Conservation (phyloP, 2,888 invertebrate genomes). For the Agriopis leucophaearia region DNA sequence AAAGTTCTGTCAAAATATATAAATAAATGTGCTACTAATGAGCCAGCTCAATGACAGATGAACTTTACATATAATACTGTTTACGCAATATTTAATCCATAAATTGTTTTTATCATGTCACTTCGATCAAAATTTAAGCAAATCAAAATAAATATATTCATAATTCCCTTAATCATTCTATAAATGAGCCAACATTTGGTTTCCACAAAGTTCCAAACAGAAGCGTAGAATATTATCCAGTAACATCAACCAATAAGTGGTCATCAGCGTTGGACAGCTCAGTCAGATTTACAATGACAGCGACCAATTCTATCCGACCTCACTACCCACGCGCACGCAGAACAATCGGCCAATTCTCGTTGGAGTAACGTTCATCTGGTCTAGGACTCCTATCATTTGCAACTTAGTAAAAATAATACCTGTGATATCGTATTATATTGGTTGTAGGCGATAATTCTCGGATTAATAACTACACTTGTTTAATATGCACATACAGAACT, state of each 20-base stretch:
- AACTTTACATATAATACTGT: no score
- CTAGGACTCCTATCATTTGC: slow-evolving; percentile 6
- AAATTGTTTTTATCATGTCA: no score
- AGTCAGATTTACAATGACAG: slow-evolving; percentile 35
- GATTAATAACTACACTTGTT: slow-evolving; percentile 18
- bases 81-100: no score
- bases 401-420: slow-evolving; percentile 21
- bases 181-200: background rate
- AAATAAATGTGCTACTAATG: no score
- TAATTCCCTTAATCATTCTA: background rate
- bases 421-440: slow-evolving; percentile 5
- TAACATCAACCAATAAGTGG: slow-evolving; percentile 29
- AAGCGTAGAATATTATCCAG: background rate
- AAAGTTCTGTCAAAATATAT: no score
- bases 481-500: background rate
- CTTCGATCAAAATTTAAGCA: no score
- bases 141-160: background rate
- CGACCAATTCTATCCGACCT: slow-evolving; percentile 35
- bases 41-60: no score
- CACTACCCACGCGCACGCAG: slow-evolving; percentile 31
- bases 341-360: slow-evolving; percentile 30
- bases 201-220: slow-evolving; percentile 8
- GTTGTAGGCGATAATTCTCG: slow-evolving; percentile 14
- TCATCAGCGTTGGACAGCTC: slow-evolving; percentile 22
- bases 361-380: background rate